phyloP scores from a whole-genome alignment of 2,113 vertebrate species.

The Micromys minutus region DNA sequence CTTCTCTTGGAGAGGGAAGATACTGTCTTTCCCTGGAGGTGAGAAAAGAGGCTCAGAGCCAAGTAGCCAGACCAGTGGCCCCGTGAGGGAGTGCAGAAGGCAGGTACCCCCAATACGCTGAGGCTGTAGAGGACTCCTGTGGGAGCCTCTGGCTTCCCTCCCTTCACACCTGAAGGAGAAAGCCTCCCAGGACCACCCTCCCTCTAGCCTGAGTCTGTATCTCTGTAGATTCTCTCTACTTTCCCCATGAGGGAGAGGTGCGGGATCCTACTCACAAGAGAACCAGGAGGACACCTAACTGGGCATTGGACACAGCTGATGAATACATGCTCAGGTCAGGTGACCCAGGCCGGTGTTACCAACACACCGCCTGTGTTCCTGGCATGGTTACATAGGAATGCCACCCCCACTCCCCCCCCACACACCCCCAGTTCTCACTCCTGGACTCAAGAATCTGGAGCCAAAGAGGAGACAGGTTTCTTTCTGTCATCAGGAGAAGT shows the following conservation, averaged over 20 bases:
- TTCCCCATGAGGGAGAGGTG: background rate
- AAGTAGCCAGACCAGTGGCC: fast-evolving
- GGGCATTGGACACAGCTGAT: background rate
- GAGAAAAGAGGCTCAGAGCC: background rate
- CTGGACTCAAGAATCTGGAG: background rate
- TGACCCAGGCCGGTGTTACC: background rate
- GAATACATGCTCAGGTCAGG: background rate
- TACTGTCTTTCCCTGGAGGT: background rate
- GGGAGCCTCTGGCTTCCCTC: background rate
- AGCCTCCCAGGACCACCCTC: background rate
- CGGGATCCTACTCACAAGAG: background rate
- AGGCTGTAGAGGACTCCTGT: background rate
- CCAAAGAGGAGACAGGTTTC: background rate
- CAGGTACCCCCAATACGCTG: background rate
- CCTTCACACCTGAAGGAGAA: background rate
- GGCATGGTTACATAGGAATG: background rate
- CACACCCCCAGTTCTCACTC: background rate
- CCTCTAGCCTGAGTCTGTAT: background rate
- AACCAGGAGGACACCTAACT: background rate
- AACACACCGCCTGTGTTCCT: background rate
- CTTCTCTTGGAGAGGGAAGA: background rate
- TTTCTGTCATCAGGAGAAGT: background rate
- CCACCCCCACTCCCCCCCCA: no score
- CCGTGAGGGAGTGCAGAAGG: fast-evolving
- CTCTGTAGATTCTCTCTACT: background rate